A percentile compares a stretch with the other conserved stretches of the same genome.
phyloP scores from a whole-genome alignment of 2,113 vertebrate genomes.

The Tylochromis polylepis region DNA sequence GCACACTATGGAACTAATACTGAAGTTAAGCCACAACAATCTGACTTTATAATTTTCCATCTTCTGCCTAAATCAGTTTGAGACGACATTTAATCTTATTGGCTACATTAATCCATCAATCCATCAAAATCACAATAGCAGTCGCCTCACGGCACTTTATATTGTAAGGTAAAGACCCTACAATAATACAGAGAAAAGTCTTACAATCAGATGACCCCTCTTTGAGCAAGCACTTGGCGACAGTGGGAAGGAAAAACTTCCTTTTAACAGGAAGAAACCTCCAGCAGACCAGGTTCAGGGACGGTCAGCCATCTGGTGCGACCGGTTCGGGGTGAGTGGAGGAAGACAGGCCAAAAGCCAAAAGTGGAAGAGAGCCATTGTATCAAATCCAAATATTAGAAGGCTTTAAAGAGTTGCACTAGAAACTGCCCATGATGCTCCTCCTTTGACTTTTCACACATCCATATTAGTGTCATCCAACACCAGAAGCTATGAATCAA shows the following conservation, averaged over 20 bases:
- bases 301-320: accelerated
- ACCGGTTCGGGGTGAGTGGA: not conserved
- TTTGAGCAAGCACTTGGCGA: not conserved
- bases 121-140: not conserved
- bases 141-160: not conserved
- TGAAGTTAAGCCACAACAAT: not conserved
- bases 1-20: not conserved
- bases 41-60: not conserved
- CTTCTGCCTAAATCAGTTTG: not conserved
- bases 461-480: not conserved
- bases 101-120: not conserved
- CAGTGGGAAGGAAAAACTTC: not conserved
- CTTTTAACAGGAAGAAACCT: not conserved
- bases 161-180: not conserved
- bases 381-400: not conserved
- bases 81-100: not conserved
- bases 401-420: not conserved
- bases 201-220: not conserved
- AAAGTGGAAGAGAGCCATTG: not conserved
- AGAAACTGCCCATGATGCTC: not conserved
- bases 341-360: not conserved
- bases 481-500: not conserved
- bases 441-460: not conserved
- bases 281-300: not conserved
- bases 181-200: not conserved